Evolutionary conservation across 2,888 invertebrate species (phyloP), one percentile per base, ranked within the genome.

Genomic region (Melipona bicolor): DNA sequence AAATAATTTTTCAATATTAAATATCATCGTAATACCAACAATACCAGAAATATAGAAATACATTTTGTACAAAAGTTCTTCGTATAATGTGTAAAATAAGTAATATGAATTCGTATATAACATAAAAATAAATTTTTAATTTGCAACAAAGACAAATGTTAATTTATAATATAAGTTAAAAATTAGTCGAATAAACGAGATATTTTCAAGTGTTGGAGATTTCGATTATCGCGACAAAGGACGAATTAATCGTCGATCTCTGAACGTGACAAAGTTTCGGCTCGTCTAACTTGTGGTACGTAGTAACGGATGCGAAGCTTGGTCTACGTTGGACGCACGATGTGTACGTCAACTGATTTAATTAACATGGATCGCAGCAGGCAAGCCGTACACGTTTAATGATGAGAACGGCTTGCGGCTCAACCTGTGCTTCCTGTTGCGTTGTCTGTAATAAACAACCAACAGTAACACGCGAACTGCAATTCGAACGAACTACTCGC

Each of bases 311-410:
- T 73, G 54, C 76, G 61, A 65, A 50, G 59, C 75, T 83, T 69
- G 69, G 75, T 80, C 49, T 65, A 69, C 61, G 56, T 24, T 64
- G 62, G 68, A 81, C 72, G 79, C 75, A 13, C 69, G 74, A 81
- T 83, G 84, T 85, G 79, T 82, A 88, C 88, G 77, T 85, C 73
- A 80, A 87, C 84, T 90, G 89, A 92, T 92, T 91, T 92, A 89
- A 92, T 92, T 91, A 91, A 91, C 90, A 88, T 89, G 90, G 86
- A 90, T 90, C 81, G 85, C 79, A 87, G 79, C 88, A 83, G 83
- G 77, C 81, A 79, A 82, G 78, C 88, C 81, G 88, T 85, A 86
- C 83, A 79, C 80, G 89, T 88, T 90, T 90, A 90, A 91, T 89
- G 90, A 91, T 83, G 88, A 91, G 85, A 91, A 79, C 85, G 83